These are phyloP conservation scores for Oryzias celebensis DNA, from an alignment of 2,113 vertebrate genomes.

Conservation along the genomic window DNA sequence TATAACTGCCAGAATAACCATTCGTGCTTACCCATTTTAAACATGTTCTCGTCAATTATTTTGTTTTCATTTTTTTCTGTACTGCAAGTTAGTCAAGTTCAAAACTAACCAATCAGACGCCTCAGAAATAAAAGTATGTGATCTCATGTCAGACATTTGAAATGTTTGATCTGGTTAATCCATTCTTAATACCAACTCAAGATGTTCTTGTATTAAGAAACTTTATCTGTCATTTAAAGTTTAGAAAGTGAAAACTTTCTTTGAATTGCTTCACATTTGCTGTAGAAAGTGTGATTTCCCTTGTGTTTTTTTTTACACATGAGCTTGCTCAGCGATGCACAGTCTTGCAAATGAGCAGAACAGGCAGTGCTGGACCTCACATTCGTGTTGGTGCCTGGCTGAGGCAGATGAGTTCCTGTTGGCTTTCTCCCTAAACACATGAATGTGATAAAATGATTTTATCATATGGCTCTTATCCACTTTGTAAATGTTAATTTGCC, in stretches of 20 bases:
- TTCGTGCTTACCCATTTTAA: no score
- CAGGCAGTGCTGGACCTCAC: background rate
- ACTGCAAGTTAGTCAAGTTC: no score
- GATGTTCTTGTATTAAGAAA: no score
- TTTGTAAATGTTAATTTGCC: background rate
- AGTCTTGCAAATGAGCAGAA: slow-evolving; percentile 6
- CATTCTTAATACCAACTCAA: no score
- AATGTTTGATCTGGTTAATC: no score
- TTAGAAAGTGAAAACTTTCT: background rate
- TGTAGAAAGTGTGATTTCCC: background rate
- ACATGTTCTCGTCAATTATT: no score
- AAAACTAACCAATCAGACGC: no score
- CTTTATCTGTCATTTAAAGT: no score
- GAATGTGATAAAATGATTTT: slow-evolving; percentile 14
- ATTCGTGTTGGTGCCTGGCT: background rate
- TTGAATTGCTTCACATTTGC: background rate
- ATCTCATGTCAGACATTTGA: no score
- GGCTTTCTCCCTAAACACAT: background rate
- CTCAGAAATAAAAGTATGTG: no score
- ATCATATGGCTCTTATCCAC: background rate
- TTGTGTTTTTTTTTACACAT: background rate
- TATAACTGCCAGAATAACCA: no score
- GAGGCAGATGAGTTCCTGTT: background rate
- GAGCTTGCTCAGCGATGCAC: background rate
- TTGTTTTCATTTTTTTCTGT: no score